Percentiles rank a stretch among this genome's conserved stretches.
These are phyloP conservation scores for Rhimphoctona megacephalus DNA, from an alignment of 2,888 invertebrate species.

Conservation along the genomic window DNA sequence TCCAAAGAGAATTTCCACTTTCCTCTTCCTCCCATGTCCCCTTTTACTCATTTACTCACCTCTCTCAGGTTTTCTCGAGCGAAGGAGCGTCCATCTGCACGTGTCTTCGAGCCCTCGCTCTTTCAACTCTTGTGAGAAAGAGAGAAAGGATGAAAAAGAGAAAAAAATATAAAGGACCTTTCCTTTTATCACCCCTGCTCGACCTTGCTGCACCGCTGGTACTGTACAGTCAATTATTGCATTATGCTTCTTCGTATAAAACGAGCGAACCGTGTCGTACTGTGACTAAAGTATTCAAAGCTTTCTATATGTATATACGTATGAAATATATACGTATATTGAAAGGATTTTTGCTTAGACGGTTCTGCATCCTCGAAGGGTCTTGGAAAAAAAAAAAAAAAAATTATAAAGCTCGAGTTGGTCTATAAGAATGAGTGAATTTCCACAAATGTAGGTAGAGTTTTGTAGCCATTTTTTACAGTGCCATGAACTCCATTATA, in stretches of 20 bases:
- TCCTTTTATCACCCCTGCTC: constrained; percentile 32
- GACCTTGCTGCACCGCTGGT: constrained; percentile 5
- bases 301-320: constrained; percentile 26
- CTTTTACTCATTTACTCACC: constrained; percentile 37
- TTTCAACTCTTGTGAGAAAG: constrained; percentile 38
- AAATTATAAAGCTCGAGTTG: background rate
- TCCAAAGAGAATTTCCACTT: constrained; percentile 59
- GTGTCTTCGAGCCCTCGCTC: constrained; percentile 28
- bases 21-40: constrained; percentile 34
- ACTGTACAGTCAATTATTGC: constrained; percentile 68
- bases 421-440: background rate
- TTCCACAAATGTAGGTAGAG: background rate
- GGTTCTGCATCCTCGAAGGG: background rate
- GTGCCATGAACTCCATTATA: background rate
- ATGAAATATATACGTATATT: background rate
- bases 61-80: constrained; percentile 42
- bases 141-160: background rate
- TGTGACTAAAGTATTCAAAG: constrained; percentile 11
- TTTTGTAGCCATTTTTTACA: background rate
- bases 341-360: background rate
- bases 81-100: constrained; percentile 37
- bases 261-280: constrained; percentile 33
- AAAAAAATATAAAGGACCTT: background rate
- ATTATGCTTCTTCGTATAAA: constrained; percentile 62
- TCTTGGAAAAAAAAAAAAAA: background rate